phyloP scores from a whole-genome alignment of 2,797 vertebrate genomes.

The Sebastes itinus region DNA sequence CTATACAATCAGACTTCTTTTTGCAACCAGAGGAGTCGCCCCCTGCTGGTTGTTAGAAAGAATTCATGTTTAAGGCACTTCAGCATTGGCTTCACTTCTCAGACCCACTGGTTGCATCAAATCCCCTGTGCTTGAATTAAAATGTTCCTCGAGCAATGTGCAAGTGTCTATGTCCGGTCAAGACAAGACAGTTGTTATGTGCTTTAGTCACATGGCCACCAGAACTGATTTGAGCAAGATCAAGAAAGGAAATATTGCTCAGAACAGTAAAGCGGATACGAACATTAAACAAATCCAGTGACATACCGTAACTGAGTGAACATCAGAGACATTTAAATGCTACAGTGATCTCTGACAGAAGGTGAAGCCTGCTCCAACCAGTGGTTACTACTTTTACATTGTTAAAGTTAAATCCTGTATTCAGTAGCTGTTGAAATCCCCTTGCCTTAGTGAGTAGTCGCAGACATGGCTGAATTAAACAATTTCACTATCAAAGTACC shows the following conservation, averaged over 20 bases:
- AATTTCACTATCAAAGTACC: background rate
- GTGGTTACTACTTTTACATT: background rate
- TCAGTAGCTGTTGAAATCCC: background rate
- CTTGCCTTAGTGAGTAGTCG: no score
- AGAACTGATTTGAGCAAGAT: background rate
- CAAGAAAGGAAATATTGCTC: background rate
- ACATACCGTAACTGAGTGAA: background rate
- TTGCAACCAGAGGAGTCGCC: accelerated
- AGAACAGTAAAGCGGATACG: background rate
- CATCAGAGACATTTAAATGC: background rate
- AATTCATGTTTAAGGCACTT: accelerated
- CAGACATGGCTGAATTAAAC: background rate
- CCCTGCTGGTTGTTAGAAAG: accelerated
- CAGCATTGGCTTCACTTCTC: no score
- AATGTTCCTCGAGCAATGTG: background rate
- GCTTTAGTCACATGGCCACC: background rate
- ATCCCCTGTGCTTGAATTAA: background rate
- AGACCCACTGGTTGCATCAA: background rate
- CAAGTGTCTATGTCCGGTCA: background rate
- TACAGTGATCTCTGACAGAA: background rate
- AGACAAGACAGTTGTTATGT: background rate
- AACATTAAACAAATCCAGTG: background rate
- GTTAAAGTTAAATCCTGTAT: background rate
- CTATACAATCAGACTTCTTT: background rate
- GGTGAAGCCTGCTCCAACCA: background rate